Evolutionary conservation across 2,888 invertebrate genomes (phyloP).

Genomic region (Cantharis lateralis): DNA sequence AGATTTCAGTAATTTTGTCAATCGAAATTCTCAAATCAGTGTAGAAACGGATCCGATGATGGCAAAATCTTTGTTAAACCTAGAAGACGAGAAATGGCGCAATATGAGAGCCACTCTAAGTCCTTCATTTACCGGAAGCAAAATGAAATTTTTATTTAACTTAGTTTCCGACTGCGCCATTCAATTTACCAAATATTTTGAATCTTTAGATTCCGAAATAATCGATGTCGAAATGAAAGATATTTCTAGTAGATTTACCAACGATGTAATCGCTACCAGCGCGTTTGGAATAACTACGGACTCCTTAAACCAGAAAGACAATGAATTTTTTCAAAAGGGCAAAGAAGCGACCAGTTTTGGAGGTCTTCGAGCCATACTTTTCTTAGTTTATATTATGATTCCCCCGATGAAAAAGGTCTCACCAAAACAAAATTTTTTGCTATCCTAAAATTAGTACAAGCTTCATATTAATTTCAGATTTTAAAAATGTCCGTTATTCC

Average conservation of each 20-base stretch:
- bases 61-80: neutral
- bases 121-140: neutral
- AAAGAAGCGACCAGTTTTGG: neutral
- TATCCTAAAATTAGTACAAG: neutral
- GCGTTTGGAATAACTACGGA: neutral
- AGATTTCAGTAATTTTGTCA: slow-evolving; percentile 5
- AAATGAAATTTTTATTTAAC: neutral
- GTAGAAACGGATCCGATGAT: neutral
- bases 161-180: neutral
- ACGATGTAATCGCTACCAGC: neutral
- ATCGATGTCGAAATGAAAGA: neutral
- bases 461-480: neutral
- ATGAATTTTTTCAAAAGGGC: slow-evolving; percentile 1
- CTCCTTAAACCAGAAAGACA: neutral
- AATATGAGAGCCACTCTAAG: neutral
- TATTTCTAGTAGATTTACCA: neutral
- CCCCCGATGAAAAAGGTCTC: neutral
- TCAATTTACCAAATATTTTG: neutral
- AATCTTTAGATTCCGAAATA: neutral
- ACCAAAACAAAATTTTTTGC: neutral
- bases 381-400: neutral
- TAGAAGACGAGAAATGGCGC: neutral
- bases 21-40: neutral
- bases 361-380: neutral
- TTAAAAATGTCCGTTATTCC: slow-evolving; percentile 6